A percentile compares a stretch with the other conserved stretches of the same genome.
phyloP scores from a whole-genome alignment of 2,797 vertebrate genomes.

The Rhabdophis nuchalis region DNA sequence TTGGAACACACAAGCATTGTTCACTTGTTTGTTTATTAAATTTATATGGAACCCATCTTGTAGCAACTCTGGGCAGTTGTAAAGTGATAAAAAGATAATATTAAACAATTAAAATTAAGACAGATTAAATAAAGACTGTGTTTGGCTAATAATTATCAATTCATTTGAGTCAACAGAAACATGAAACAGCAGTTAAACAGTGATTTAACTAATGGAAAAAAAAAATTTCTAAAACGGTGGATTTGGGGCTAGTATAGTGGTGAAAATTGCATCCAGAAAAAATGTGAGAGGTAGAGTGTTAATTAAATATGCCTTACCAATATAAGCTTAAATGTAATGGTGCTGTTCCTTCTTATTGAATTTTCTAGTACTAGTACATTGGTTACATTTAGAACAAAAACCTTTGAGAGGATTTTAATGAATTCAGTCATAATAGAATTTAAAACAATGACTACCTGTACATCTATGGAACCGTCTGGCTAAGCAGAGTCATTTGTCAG shows the following conservation, averaged over 20 bases:
- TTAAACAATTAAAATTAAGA: background rate
- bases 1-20: background rate
- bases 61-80: background rate
- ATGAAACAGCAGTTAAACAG: background rate
- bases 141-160: background rate
- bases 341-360: background rate
- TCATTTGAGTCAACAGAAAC: background rate
- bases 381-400: background rate
- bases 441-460: background rate
- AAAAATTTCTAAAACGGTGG: background rate
- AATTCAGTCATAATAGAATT: background rate
- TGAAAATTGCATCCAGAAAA: background rate
- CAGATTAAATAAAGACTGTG: background rate
- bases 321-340: background rate
- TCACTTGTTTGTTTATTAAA: background rate
- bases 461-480: background rate
- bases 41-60: background rate
- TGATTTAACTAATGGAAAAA: background rate
- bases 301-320: background rate
- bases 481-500: conserved; percentile 11
- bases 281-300: background rate
- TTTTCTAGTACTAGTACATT: background rate
- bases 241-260: background rate
- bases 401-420: background rate
- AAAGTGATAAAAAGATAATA: background rate